phyloP scores from a whole-genome alignment of 2,113 vertebrate species.

The Indicator maculatus region DNA sequence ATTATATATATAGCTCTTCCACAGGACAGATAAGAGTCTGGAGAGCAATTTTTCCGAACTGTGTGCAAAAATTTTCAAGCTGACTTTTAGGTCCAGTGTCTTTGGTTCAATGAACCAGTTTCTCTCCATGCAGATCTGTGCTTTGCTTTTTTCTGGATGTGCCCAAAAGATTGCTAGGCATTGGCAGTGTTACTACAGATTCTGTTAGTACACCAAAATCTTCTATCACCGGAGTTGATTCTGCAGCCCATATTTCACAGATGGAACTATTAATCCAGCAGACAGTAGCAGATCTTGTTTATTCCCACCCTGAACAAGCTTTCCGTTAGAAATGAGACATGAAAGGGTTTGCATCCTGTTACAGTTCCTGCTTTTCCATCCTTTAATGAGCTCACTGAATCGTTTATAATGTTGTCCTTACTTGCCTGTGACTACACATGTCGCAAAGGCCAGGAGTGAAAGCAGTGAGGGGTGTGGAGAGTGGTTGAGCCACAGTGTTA shows the following conservation, averaged over 20 bases:
- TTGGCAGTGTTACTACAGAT: neutral
- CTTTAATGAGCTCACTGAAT: constrained; percentile 13
- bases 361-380: neutral
- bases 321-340: neutral
- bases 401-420: neutral
- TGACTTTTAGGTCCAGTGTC: neutral
- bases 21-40: neutral
- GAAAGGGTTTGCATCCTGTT: constrained; percentile 8
- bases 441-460: neutral
- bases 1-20: neutral
- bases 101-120: neutral
- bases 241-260: neutral
- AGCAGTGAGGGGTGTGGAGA: neutral
- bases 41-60: neutral
- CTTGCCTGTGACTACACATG: neutral
- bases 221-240: rapidly evolving
- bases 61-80: rapidly evolving
- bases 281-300: constrained; percentile 1
- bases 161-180: neutral
- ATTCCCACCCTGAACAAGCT: neutral
- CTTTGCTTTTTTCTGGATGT: neutral
- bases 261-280: constrained; percentile 15
- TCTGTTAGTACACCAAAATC: neutral
- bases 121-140: neutral
- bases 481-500: neutral